phyloP scores from a whole-genome alignment of 2,888 invertebrate genomes.

The Drosophila kokeensis region DNA sequence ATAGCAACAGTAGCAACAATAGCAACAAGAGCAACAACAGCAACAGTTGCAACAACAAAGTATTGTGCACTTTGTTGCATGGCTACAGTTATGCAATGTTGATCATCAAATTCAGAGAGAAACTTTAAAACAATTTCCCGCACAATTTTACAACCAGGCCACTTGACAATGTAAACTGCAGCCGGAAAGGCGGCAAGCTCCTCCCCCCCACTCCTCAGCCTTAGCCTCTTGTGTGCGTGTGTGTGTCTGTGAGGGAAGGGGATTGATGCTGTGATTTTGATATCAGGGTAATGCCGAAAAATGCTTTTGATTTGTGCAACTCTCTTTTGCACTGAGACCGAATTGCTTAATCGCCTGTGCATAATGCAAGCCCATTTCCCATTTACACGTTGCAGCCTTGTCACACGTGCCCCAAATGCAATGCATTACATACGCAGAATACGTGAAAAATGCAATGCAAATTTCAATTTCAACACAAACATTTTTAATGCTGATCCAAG shows the following conservation, averaged over 20 bases:
- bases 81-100: constrained; percentile 62
- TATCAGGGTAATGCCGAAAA: constrained; percentile 49
- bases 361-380: constrained; percentile 53
- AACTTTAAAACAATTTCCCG: constrained; percentile 69
- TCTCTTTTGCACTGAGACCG: constrained; percentile 32
- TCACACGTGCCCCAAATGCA: constrained; percentile 51
- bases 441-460: constrained; percentile 65
- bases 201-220: background rate
- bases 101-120: constrained; percentile 58
- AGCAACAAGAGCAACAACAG: constrained; percentile 12
- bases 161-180: constrained; percentile 65
- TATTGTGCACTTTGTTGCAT: constrained; percentile 62
- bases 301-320: constrained; percentile 64
- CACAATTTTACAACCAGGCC: constrained; percentile 63
- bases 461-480: constrained; percentile 55
- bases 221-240: constrained; percentile 6
- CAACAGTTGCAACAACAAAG: constrained; percentile 43
- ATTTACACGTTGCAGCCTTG: background rate
- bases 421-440: constrained; percentile 31
- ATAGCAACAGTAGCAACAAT: constrained; percentile 12
- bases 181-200: constrained; percentile 41
- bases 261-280: background rate
- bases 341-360: constrained; percentile 73
- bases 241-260: background rate
- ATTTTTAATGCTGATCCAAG: constrained; percentile 69